Conservation (phyloP, 2,888 invertebrate species). For the Cryptosula pallasiana region DNA sequence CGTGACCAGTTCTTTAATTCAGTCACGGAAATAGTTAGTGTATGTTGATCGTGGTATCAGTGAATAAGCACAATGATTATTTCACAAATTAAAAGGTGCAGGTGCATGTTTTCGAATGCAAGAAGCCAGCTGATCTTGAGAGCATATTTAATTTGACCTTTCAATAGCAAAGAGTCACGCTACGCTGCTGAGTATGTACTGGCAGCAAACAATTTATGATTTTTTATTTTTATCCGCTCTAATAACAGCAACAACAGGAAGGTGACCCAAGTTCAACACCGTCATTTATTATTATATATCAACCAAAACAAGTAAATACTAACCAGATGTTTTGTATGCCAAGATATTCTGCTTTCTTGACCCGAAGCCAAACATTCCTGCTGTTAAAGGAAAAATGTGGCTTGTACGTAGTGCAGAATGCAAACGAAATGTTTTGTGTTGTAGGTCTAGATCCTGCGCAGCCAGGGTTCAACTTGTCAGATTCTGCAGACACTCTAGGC, state of each 20-base stretch:
- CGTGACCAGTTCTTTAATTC: too few species aligned
- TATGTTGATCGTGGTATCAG: too few species aligned
- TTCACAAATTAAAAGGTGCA: too few species aligned
- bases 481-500: slow-evolving; percentile 69
- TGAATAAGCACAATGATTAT: too few species aligned
- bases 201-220: not conserved
- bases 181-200: not conserved
- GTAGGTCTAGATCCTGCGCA: slow-evolving; percentile 75
- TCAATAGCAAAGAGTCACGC: not conserved
- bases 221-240: not conserved
- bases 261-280: not conserved
- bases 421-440: not conserved
- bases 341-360: not conserved
- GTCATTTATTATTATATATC: not conserved
- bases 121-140: too few species aligned
- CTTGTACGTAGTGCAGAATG: not conserved
- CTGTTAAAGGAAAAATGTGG: not conserved
- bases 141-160: not conserved
- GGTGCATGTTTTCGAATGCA: too few species aligned
- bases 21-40: too few species aligned
- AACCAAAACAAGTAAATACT: not conserved
- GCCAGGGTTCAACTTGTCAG: slow-evolving; percentile 82
- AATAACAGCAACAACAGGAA: not conserved
- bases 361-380: not conserved
- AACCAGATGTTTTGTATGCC: not conserved